Percentiles rank a stretch among this genome's conserved stretches.
These are phyloP conservation scores for Ecliptopera silaceata DNA, from an alignment of 2,888 invertebrate genomes.

Conservation along the genomic window DNA sequence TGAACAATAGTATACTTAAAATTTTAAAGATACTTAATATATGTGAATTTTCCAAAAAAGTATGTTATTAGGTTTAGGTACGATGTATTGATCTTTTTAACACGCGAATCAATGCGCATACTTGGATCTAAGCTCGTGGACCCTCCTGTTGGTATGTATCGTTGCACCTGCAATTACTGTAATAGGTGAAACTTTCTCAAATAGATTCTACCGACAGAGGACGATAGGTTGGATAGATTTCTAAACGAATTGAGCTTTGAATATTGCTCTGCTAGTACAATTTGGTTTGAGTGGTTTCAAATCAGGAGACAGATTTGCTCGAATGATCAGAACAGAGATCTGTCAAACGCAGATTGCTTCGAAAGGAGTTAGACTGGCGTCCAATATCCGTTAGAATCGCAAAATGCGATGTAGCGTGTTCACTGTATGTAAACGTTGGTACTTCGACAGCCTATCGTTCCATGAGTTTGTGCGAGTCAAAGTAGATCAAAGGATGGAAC, in stretches of 20 bases:
- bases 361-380: constrained; percentile 56
- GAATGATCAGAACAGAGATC: constrained; percentile 66
- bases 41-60: too few relatives aligned
- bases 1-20: too few relatives aligned
- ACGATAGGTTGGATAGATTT: too few relatives aligned
- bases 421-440: background rate
- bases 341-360: constrained; percentile 69
- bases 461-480: background rate
- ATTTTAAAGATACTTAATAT: too few relatives aligned
- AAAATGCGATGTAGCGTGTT: constrained; percentile 37
- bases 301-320: constrained; percentile 51
- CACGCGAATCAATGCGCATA: too few relatives aligned
- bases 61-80: too few relatives aligned
- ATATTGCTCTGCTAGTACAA: background rate
- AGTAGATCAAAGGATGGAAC: background rate
- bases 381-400: constrained; percentile 55
- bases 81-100: too few relatives aligned
- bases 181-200: too few relatives aligned
- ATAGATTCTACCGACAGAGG: too few relatives aligned
- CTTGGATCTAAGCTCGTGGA: too few relatives aligned
- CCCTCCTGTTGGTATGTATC: too few relatives aligned
- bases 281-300: constrained; percentile 36
- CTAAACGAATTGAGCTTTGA: background rate
- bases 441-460: background rate
- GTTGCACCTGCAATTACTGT: too few relatives aligned